phyloP scores from a whole-genome alignment of 2,113 vertebrate genomes.

The Ailurus styani region DNA sequence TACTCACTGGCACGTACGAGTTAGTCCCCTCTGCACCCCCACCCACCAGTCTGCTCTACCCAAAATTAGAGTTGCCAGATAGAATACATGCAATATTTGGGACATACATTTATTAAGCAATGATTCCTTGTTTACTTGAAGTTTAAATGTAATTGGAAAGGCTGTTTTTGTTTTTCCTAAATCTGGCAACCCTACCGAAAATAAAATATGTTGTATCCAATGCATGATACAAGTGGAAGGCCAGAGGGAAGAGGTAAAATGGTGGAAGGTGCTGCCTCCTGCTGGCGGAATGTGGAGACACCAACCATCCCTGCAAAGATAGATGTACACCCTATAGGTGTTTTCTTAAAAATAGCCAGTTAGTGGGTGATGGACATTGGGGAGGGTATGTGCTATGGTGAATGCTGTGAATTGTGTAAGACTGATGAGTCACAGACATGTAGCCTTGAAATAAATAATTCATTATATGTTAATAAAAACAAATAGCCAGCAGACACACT shows the following conservation, averaged over 20 bases:
- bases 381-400: too few relatives aligned
- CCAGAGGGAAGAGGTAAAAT: background rate
- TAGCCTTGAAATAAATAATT: too few relatives aligned
- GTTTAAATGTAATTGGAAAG: background rate
- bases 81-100: background rate
- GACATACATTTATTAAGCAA: background rate
- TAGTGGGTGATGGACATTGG: too few relatives aligned
- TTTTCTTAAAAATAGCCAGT: background rate
- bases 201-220: background rate
- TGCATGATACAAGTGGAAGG: background rate
- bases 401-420: too few relatives aligned
- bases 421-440: too few relatives aligned
- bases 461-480: too few relatives aligned
- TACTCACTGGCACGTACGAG: background rate
- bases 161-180: background rate
- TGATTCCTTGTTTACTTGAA: background rate
- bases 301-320: background rate
- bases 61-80: background rate
- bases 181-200: background rate
- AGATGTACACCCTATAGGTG: rapidly evolving
- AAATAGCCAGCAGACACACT: background rate
- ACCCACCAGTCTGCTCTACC: background rate
- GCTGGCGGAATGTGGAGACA: background rate
- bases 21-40: rapidly evolving
- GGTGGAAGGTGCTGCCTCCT: constrained; percentile 37